Evolutionary conservation across 2,888 invertebrate genomes (phyloP).

Genomic region (Nomada ferruginata): DNA sequence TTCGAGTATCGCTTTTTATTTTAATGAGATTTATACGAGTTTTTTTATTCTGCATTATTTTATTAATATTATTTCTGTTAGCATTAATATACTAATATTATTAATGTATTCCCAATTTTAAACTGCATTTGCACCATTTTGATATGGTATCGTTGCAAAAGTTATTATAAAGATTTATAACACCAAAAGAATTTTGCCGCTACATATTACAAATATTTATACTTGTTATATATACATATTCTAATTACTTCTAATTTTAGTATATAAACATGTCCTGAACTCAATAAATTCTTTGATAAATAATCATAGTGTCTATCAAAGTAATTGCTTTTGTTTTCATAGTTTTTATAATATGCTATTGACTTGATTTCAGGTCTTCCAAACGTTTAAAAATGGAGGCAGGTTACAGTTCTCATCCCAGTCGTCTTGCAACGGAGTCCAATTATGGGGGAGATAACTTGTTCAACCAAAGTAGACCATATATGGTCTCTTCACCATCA

Average conservation of each 20-base stretch:
- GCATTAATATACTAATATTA: slow-evolving; percentile 20
- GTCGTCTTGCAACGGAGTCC: slow-evolving; percentile 80
- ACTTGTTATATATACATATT: slow-evolving; percentile 27
- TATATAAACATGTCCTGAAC: slow-evolving; percentile 28
- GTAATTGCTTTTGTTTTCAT: background rate
- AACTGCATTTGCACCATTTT: slow-evolving; percentile 7
- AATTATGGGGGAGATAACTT: slow-evolving; percentile 77
- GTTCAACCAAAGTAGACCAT: slow-evolving; percentile 78
- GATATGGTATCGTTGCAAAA: slow-evolving; percentile 8
- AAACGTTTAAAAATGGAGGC: slow-evolving; percentile 87
- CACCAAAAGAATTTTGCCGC: background rate
- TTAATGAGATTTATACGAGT: slow-evolving; percentile 31
- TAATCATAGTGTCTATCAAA: slow-evolving; percentile 3
- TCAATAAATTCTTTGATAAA: slow-evolving; percentile 28
- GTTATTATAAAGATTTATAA: slow-evolving; percentile 15
- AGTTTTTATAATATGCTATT: slow-evolving; percentile 27
- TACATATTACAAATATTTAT: slow-evolving; percentile 16
- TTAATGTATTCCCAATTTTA: slow-evolving; percentile 2
- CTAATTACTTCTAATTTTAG: slow-evolving; percentile 21
- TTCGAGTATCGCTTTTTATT: slow-evolving; percentile 28
- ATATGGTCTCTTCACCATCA: slow-evolving; percentile 78
- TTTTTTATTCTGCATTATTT: slow-evolving; percentile 30
- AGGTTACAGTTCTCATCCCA: slow-evolving; percentile 83
- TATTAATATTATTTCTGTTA: slow-evolving; percentile 15
- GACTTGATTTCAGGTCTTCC: slow-evolving; percentile 85